Evolutionary conservation across 1,140 invertebrate genomes (phyloP).

Genomic region (Psix sp.): DNA sequence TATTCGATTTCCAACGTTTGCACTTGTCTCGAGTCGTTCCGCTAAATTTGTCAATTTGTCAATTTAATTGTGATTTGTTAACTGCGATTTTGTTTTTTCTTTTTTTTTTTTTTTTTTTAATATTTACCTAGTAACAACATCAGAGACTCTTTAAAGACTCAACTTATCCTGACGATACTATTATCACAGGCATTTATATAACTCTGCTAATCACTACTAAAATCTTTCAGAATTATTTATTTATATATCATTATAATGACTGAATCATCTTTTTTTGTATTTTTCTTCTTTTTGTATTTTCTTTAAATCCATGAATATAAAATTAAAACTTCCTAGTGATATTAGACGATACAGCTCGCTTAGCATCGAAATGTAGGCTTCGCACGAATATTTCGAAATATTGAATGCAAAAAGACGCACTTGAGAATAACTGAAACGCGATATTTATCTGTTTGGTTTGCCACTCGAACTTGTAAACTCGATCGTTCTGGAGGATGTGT

Average conservation of each 20-base stretch:
- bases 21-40: conserved; percentile 15
- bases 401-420: conserved; percentile 39
- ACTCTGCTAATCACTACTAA: conserved; percentile 77
- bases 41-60: conserved; percentile 26
- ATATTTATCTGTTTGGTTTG: conserved; percentile 12
- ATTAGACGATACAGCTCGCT: conserved; percentile 66
- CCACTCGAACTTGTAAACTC: too few species aligned
- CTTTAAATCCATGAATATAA: conserved; percentile 66
- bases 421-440: too few species aligned
- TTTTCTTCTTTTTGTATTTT: conserved; percentile 36
- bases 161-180: conserved; percentile 79
- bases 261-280: conserved; percentile 62
- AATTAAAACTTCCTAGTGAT: conserved; percentile 75
- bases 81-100: conserved; percentile 27
- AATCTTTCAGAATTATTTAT: conserved; percentile 73
- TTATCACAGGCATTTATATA: conserved; percentile 79
- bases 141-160: conserved; percentile 78
- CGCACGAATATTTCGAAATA: conserved; percentile 47
- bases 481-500: conserved; percentile 39
- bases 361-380: conserved; percentile 57
- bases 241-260: conserved; percentile 62
- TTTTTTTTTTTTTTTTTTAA: conserved; percentile 27
- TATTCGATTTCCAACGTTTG: conserved; percentile 19
- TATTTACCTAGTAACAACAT: conserved; percentile 78
- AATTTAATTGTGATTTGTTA: conserved; percentile 26